Evolutionary conservation across 64 coral and sea anemone genomes (phyloP).

Genomic region (Porites australiensis): DNA sequence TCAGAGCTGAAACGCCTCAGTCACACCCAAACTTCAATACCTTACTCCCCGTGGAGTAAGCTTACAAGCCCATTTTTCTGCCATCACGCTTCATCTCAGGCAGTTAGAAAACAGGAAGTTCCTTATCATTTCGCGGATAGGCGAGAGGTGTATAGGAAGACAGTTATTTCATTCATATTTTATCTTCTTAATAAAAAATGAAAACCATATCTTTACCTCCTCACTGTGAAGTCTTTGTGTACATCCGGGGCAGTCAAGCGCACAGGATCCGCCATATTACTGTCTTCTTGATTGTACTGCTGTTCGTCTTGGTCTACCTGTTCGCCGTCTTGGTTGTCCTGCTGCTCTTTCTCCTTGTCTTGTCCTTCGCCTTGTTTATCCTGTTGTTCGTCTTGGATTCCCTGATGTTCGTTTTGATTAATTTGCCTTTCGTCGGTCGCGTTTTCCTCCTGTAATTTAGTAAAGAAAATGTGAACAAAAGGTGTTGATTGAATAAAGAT

Average conservation of each 20-base stretch:
- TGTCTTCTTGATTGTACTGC: constrained; percentile 8
- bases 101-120: too few relatives aligned
- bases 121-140: neutral
- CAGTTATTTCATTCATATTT: neutral
- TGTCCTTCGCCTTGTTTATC: neutral
- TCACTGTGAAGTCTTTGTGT: constrained; percentile 35
- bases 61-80: too few relatives aligned
- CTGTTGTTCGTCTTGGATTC: neutral
- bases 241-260: constrained; percentile 30
- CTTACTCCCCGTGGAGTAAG: too few relatives aligned
- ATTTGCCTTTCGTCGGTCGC: neutral
- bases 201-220: neutral
- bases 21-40: too few relatives aligned
- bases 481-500: too few relatives aligned
- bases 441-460: neutral
- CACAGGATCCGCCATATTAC: constrained; percentile 18
- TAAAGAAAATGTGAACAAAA: neutral
- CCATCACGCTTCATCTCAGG: too few relatives aligned
- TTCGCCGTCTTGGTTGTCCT: neutral
- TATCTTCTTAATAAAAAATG: too few relatives aligned
- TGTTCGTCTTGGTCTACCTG: neutral
- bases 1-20: too few relatives aligned
- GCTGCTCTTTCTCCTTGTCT: neutral
- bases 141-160: neutral
- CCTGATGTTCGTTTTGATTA: neutral